Conservation (phyloP, 2,113 vertebrate species). For the Philantomba maxwellii region DNA sequence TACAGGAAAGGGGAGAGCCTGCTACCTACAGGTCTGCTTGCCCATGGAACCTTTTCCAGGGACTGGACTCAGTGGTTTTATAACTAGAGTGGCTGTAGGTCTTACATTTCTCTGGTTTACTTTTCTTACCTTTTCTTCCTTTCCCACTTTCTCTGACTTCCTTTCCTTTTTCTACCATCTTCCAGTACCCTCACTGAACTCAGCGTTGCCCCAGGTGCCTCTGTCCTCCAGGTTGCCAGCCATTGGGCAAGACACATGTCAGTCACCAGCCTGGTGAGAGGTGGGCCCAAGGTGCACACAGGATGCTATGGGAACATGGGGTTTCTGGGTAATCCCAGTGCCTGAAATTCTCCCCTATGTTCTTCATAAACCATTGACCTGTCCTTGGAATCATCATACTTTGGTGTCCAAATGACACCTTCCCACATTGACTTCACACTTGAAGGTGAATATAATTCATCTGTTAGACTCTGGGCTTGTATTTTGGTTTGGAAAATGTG, state of each 20-base stretch:
- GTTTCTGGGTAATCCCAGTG: neutral
- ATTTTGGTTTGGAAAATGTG: neutral
- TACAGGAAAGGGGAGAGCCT: too few species aligned
- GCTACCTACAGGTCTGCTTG: neutral
- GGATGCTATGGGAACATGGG: fast-evolving
- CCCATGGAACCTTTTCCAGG: neutral
- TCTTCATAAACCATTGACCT: neutral
- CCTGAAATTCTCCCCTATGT: neutral
- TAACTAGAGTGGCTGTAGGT: neutral
- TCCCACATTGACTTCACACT: neutral
- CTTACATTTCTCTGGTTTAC: neutral
- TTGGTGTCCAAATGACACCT: neutral
- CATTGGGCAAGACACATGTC: neutral
- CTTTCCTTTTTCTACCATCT: neutral
- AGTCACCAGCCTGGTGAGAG: neutral
- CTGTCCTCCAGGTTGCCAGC: neutral
- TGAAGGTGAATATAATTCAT: neutral
- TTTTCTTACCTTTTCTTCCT: neutral
- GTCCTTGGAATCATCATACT: neutral
- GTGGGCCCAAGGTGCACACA: neutral
- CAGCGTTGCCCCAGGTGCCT: neutral
- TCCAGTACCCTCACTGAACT: neutral
- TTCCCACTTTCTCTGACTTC: neutral
- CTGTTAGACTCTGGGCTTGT: neutral
- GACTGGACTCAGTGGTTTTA: neutral